These are phyloP conservation scores for Drosophila mulleri DNA, from an alignment of 2,888 invertebrate species.

Conservation along the genomic window DNA sequence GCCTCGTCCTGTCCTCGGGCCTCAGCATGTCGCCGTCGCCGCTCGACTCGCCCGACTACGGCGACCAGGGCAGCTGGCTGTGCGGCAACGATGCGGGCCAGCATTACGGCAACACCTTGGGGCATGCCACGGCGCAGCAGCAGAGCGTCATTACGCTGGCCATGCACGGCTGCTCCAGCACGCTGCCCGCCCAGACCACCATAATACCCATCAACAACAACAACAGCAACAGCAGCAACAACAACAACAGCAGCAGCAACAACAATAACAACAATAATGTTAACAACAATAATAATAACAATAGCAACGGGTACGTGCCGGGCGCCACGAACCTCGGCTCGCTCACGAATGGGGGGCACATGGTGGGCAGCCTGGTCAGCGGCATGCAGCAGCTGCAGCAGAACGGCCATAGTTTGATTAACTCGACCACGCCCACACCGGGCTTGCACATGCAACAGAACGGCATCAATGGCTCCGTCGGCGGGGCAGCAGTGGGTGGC, in stretches of 20 bases:
- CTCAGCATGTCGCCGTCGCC: constrained; percentile 92
- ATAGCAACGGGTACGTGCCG: constrained; percentile 56
- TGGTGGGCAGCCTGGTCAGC: constrained; percentile 55
- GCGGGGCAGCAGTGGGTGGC: not conserved
- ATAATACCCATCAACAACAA: constrained; percentile 86
- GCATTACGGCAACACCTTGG: constrained; percentile 47
- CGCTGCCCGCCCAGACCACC: constrained; percentile 85
- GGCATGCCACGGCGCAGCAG: constrained; percentile 61
- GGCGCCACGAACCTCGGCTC: constrained; percentile 68
- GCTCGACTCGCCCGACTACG: constrained; percentile 90
- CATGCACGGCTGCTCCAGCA: constrained; percentile 86
- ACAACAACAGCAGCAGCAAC: constrained; percentile 60
- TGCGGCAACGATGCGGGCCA: constrained; percentile 86
- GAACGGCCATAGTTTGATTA: constrained; percentile 69
- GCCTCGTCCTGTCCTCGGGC: constrained; percentile 88
- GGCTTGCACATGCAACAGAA: constrained; percentile 67
- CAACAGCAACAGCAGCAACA: constrained; percentile 80
- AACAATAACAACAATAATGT: constrained; percentile 18
- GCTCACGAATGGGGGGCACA: constrained; percentile 59
- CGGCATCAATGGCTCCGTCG: constrained; percentile 6
- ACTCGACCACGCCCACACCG: constrained; percentile 57
- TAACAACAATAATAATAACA: constrained; percentile 44
- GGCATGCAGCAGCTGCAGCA: constrained; percentile 57
- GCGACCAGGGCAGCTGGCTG: constrained; percentile 92
- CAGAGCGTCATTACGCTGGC: constrained; percentile 84